Evolutionary conservation across 2,113 vertebrate genomes (phyloP).

Genomic region (Hippocampus abdominalis): DNA sequence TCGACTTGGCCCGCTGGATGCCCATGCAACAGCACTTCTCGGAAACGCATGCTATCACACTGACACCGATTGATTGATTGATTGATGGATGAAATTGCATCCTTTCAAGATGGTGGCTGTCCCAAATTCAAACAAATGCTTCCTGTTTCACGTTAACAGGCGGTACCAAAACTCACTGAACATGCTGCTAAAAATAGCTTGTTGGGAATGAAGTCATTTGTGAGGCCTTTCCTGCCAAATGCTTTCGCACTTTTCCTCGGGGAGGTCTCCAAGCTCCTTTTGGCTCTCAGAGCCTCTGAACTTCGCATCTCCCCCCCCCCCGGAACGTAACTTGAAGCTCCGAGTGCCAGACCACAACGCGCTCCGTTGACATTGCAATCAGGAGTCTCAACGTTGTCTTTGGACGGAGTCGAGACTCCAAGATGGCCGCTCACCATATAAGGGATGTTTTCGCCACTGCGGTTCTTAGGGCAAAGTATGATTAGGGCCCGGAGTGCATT

Average conservation of each 20-base stretch:
- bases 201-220: constrained; percentile 63
- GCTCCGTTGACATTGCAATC: background rate
- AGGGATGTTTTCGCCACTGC: constrained; percentile 45
- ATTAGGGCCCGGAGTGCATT: background rate
- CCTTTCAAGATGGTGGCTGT: background rate
- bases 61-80: too few species aligned
- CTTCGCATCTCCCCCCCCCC: constrained; percentile 1
- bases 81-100: background rate
- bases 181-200: constrained; percentile 58
- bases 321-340: constrained; percentile 1
- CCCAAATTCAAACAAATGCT: constrained; percentile 1
- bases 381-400: constrained; percentile 46
- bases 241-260: constrained; percentile 60
- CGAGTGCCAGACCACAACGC: background rate
- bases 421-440: constrained; percentile 47
- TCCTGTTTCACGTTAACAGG: constrained; percentile 33
- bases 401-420: constrained; percentile 42
- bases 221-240: constrained; percentile 65
- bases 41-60: background rate
- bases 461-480: constrained; percentile 8
- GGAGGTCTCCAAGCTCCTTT: constrained; percentile 41
- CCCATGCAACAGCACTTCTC: background rate
- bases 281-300: constrained; percentile 13
- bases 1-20: too few species aligned
- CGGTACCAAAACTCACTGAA: constrained; percentile 29